Evolutionary conservation across 1,140 invertebrate species (phyloP), one percentile per base, ranked within the genome.

Genomic region (Drosophila prosaltans): DNA sequence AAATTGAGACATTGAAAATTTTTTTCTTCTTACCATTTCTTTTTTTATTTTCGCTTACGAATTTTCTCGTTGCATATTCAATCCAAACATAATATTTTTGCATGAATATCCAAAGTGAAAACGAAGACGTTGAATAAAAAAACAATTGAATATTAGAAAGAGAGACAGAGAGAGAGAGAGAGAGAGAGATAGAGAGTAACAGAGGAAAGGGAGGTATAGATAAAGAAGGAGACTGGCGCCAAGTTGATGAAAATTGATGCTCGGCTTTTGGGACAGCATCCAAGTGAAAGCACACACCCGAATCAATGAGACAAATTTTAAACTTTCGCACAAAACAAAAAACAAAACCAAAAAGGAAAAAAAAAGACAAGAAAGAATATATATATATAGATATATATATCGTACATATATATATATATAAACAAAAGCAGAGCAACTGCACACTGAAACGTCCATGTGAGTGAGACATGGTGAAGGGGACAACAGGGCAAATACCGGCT

Each of bases 161-260:
- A 36, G 32, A 36, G 3, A 36, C 3, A 36, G 3, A 36, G 32
- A 36, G 32, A 7, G 32, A 3, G 32, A 36, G 3, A 36, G 32
- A 36, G 6, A 36, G 6, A 7, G 32, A 36, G 3, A 6, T 2
- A 36, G 5, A 36, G 6, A 36, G 32, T 3, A 4, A 36, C 32
- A 36, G 6, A 6, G 28, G 4, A 30, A 30, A 4, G 28, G 4
- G 4, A 30, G 4, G 4, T 2, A 30, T 30, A 30, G 32, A 36
- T 5, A 36, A 6, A 36, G 32, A 36, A 1, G 32, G 82, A 75
- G 80, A 74, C 84, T 88, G 83, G 83, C 83, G 83, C 83, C 83
- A 83, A 88, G 76, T 72, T 89, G 80, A 88, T 88, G 84, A 83
- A 88, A 89, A 39, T 89, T 88, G 83, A 89, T 88, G 82, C 71